Conservation (phyloP, 2,888 invertebrate genomes). For the Gasteruption jaculator region DNA sequence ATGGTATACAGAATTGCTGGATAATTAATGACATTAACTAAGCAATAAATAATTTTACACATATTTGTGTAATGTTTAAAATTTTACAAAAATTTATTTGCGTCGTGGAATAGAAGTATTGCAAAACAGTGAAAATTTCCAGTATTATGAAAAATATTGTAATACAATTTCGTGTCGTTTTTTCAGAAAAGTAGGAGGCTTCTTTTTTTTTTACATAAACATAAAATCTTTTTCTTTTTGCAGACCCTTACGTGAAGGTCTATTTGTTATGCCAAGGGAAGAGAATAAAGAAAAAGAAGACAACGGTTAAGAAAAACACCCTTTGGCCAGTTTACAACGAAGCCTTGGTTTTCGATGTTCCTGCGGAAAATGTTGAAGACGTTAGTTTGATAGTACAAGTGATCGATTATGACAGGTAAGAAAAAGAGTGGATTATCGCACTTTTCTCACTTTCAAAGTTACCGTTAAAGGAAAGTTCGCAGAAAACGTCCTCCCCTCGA, state of each 20-base stretch:
- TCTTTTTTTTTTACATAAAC: conserved; percentile 1
- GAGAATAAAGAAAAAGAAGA: conserved; percentile 89
- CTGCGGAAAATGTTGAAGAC: conserved; percentile 75
- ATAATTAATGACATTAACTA: too few species aligned
- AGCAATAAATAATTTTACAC: too few species aligned
- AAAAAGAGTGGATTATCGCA: neutral
- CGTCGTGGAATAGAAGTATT: conserved; percentile 2
- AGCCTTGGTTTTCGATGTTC: conserved; percentile 88
- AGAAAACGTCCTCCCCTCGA: too few species aligned
- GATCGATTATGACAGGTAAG: conserved; percentile 84
- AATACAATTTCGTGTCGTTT: conserved; percentile 2
- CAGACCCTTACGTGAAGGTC: conserved; percentile 93
- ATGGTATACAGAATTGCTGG: too few species aligned
- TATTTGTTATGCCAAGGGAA: conserved; percentile 83
- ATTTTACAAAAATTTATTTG: too few species aligned
- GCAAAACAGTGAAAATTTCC: neutral
- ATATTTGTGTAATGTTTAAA: too few species aligned
- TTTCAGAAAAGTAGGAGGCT: too few species aligned
- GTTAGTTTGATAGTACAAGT: conserved; percentile 80
- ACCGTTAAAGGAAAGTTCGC: too few species aligned
- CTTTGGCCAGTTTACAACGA: conserved; percentile 90
- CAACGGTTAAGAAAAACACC: conserved; percentile 82
- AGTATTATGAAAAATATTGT: neutral
- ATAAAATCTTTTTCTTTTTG: conserved; percentile 22
- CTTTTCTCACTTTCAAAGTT: conserved; percentile 1